Evolutionary conservation across 2,888 invertebrate genomes (phyloP).

Genomic region (Drosophila pseudotalamancana): DNA sequence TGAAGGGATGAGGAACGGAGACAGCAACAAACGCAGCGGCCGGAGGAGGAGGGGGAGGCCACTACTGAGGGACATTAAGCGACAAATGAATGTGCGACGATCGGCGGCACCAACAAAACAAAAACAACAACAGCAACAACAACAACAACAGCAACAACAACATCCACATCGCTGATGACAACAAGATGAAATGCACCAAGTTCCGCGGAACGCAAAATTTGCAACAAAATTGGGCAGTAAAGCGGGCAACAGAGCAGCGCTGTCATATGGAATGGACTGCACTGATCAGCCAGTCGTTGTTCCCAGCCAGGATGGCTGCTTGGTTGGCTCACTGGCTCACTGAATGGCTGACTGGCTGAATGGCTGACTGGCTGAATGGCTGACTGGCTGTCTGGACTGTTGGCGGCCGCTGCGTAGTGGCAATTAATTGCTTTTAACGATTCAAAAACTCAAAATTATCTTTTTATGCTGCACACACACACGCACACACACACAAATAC

Average conservation of each 20-base stretch:
- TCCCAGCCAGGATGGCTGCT: constrained; percentile 60
- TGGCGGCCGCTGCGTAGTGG: constrained; percentile 70
- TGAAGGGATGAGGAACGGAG: constrained; percentile 8
- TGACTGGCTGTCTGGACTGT: constrained; percentile 42
- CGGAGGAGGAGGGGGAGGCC: neutral
- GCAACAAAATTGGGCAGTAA: constrained; percentile 78
- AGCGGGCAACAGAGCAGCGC: constrained; percentile 53
- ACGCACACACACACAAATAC: constrained; percentile 12
- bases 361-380: neutral
- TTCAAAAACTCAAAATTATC: constrained; percentile 79
- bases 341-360: too few relatives aligned
- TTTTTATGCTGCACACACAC: constrained; percentile 68
- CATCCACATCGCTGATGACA: constrained; percentile 51
- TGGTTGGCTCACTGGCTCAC: constrained; percentile 1
- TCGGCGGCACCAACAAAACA: constrained; percentile 53
- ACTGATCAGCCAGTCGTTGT: constrained; percentile 48
- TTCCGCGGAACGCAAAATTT: constrained; percentile 78
- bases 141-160: constrained; percentile 26
- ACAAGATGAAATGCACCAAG: constrained; percentile 77
- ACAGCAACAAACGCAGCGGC: constrained; percentile 16
- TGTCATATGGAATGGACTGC: constrained; percentile 53
- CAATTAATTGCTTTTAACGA: constrained; percentile 80
- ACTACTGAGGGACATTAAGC: constrained; percentile 76
- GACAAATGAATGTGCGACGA: constrained; percentile 78
- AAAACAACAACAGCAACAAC: constrained; percentile 26